A percentile compares a stretch with the other conserved stretches of the same genome.
Conservation (phyloP, 1,140 invertebrate genomes). For the Babylonia areolata region DNA sequence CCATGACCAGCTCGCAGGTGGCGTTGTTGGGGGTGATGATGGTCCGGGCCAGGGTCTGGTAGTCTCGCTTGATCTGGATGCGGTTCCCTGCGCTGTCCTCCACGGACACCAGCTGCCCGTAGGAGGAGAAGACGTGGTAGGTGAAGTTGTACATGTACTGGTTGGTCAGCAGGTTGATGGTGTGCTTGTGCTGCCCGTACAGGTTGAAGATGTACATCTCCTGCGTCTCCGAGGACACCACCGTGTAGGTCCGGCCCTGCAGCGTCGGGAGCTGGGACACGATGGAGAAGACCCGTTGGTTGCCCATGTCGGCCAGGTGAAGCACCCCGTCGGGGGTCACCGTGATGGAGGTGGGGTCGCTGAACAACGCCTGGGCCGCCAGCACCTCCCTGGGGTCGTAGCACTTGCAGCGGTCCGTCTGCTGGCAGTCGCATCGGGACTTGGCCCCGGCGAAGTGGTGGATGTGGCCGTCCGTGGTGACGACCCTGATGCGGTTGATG, state of each 20-base stretch:
- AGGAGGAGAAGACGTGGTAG: constrained; percentile 97
- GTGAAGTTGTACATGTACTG: constrained; percentile 94
- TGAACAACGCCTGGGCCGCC: constrained; percentile 94
- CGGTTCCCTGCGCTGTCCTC: constrained; percentile 92
- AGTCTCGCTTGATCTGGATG: constrained; percentile 90
- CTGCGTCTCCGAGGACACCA: constrained; percentile 91
- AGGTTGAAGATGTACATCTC: constrained; percentile 97
- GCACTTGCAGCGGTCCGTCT: constrained; percentile 87
- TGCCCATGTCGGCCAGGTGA: constrained; percentile 90
- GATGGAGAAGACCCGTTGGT: constrained; percentile 90
- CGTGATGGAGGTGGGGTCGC: constrained; percentile 92
- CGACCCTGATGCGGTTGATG: constrained; percentile 91
- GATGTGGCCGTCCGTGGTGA: constrained; percentile 94
- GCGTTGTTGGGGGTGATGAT: constrained; percentile 96
- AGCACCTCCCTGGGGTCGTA: constrained; percentile 88
- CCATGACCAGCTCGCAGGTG: constrained; percentile 91
- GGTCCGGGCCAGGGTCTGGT: constrained; percentile 83
- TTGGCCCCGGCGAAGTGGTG: constrained; percentile 94
- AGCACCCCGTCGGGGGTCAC: constrained; percentile 93
- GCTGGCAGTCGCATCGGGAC: constrained; percentile 94
- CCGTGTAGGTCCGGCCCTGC: constrained; percentile 93
- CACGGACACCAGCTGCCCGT: constrained; percentile 93
- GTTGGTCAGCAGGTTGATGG: constrained; percentile 93
- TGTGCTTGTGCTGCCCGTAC: constrained; percentile 95
- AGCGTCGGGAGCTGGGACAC: constrained; percentile 90